Base-by-base conservation (phyloP, 1,140 invertebrate genomes). In the Colletes latitarsis region DNA sequence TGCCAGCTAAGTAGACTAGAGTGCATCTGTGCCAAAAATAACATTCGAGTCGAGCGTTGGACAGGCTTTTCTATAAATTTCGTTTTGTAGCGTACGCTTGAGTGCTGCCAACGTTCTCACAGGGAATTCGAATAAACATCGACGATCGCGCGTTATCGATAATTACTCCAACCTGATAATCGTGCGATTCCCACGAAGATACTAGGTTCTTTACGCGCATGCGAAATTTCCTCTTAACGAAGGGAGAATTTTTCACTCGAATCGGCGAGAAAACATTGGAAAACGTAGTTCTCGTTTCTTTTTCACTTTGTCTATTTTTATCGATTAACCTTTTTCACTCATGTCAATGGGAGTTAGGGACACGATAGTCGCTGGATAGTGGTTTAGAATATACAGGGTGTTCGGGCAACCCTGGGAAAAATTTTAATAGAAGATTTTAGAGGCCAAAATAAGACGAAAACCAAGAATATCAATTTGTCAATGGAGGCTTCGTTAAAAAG, bases 21-120 rank as follows among this genome's bases (percentile, higher is more conserved):
- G 39, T 43, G 63, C 41, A 19, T 41, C 62, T 30, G 8, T 46
- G 63, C 63, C 17, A 64, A 64, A 64, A 64, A 64, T 64, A 64
- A 64, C 63, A 30, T 6, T 8, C 63, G 63, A 64, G 63, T 12
- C 17, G 58, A 64, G 8, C 62, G 62, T 43, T 14, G 12, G 15
- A 30, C 60, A 21, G 14, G 30, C 60, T 62, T 62, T 62, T 39
- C 60, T 39, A 6, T 30, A 62, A 62, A 39, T 30, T 15, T 62
- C 21, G 60, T 62, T n/a, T 15, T 62, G 5, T 30, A 12, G 14
- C 9, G 6, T 10, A 60, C 1, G 1, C 17, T n/a, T n/a, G 17
- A 57, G 43, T 0, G 6, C 19, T 30, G 58, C 8, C 9, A 30
- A 15, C 12, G 43, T 46, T 46, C 4, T 46, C 43, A 9, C 4